Percentiles rank a stretch among this genome's conserved stretches.
phyloP scores from a whole-genome alignment of 2,888 invertebrate genomes.

The Noctua pronuba region DNA sequence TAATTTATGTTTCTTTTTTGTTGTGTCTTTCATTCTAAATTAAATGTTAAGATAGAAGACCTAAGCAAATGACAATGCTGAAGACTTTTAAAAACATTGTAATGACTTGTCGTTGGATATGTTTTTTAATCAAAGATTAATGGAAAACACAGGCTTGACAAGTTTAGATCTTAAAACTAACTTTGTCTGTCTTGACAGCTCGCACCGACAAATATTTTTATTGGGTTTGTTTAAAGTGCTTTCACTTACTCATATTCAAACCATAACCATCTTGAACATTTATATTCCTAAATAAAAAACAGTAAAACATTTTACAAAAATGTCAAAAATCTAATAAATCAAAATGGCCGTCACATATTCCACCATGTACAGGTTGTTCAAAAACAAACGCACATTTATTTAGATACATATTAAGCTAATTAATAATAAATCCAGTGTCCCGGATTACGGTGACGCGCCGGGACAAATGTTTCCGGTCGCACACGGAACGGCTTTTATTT shows the following conservation, averaged over 20 bases:
- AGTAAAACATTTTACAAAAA: constrained; percentile 29
- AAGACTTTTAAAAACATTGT: background rate
- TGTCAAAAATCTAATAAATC: constrained; percentile 57
- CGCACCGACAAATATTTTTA: background rate
- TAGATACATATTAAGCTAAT: constrained; percentile 84
- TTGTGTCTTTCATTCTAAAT: constrained; percentile 17
- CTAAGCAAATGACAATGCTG: background rate
- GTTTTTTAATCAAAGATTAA: background rate
- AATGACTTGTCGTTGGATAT: background rate
- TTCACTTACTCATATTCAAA: background rate
- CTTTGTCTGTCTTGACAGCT: background rate
- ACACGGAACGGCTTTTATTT: constrained; percentile 83
- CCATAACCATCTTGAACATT: background rate
- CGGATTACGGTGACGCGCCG: constrained; percentile 87
- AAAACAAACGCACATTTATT: constrained; percentile 73
- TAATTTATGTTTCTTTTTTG: constrained; percentile 22
- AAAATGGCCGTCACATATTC: constrained; percentile 39
- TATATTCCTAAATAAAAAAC: constrained; percentile 16
- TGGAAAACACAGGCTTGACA: background rate
- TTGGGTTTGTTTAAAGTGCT: background rate
- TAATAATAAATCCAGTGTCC: constrained; percentile 88
- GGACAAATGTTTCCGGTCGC: constrained; percentile 89
- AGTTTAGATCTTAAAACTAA: background rate
- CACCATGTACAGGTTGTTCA: constrained; percentile 64
- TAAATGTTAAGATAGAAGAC: background rate